Base-by-base conservation (phyloP, 2,888 invertebrate genomes). In the Oscheius sp. region DNA sequence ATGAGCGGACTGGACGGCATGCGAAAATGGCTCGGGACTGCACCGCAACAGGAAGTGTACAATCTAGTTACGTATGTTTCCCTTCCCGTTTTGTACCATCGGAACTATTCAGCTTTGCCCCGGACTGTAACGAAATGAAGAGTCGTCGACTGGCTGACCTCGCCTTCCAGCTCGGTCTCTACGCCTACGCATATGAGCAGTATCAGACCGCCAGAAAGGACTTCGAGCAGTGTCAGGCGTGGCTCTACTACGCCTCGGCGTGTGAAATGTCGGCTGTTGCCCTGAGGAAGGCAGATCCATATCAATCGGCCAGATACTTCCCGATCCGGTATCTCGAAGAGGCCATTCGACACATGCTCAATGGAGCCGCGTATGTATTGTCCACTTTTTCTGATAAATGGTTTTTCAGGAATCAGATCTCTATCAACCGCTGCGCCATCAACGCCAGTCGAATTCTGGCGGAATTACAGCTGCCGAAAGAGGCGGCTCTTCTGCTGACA, bases 161-260 rank as follows among this genome's bases (percentile, higher is more conserved):
- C 7, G 95, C 96, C 91, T 97, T 99, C 90, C 93, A 98, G 92
- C 95, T 97, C 90, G 5, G 87, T 3, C 79, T 85, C 3, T 79
- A 83, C 76, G 62, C 73, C n/a, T 79, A 82, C 29, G 85, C 87
- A 21, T 80, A 84, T 90, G 94, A 95, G 89, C 93, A 94, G 0
- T 99, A 96, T 91, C 96, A 97, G 90, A 93, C 70, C 10, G 55
- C 96, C n/a, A 98, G 98, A 90, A 93, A 96, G 70, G 99, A 99
- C 90, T 98, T 98, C 90, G 94, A 94, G 89, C 94, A 94, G 1
- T 98, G 99, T 89, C 95, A 96, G 83, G 98, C 98, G 0, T 97
- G 96, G 96, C 92, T 96, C 47, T 95, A 97, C 90, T 81, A 86
- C 62, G 81, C 85, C 57, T 96, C 98, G 0, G 96, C 96, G 1